These are phyloP conservation scores for Rugalucina vietnamica DNA, from an alignment of 2,888 invertebrate genomes.

Conservation along the genomic window DNA sequence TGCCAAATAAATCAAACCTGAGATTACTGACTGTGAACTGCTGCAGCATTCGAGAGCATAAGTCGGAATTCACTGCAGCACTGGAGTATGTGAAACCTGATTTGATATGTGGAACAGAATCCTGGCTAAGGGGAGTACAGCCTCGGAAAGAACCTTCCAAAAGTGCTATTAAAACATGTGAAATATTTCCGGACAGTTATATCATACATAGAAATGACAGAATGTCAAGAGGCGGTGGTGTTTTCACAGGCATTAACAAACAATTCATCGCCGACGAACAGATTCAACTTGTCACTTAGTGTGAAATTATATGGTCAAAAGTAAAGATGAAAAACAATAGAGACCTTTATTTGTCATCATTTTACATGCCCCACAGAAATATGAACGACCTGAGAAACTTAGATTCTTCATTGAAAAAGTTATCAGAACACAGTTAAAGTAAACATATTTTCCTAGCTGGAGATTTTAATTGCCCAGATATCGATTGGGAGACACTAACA, in stretches of 20 bases:
- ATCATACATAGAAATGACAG: constrained; percentile 22
- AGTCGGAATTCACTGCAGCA: constrained; percentile 1
- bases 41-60: constrained; percentile 4
- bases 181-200: constrained; percentile 4
- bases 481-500: neutral
- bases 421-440: neutral
- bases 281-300: neutral
- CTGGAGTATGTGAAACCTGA: constrained; percentile 5
- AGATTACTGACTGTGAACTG: constrained; percentile 12
- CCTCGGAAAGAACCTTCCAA: constrained; percentile 17
- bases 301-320: neutral
- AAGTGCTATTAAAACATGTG: constrained; percentile 13
- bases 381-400: neutral
- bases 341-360: neutral
- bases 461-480: neutral
- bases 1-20: neutral
- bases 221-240: neutral
- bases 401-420: neutral
- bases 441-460: neutral
- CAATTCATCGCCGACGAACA: neutral
- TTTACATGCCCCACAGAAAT: neutral
- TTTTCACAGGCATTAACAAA: neutral
- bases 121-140: constrained; percentile 23
- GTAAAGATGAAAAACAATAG: neutral
- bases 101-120: constrained; percentile 19